Base-by-base conservation (phyloP, 2,113 vertebrate genomes). In the Thamnaconus septentrionalis region DNA sequence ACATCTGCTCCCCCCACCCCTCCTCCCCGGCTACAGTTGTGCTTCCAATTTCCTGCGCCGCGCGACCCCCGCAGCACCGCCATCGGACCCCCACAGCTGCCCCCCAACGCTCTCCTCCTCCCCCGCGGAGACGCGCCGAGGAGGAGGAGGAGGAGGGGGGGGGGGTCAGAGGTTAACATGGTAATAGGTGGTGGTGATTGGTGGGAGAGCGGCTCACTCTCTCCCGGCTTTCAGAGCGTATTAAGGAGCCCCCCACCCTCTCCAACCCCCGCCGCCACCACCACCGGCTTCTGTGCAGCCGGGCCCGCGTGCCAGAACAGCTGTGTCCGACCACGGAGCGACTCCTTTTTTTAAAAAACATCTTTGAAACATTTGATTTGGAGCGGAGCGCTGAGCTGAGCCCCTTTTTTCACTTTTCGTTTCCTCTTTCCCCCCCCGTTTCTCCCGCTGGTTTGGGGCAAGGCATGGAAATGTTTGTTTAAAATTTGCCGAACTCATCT, bases 181-280 rank as follows among this genome's bases (percentile, higher is more conserved):
- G 82, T 91, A 92, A 92, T 92, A 88, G 85, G 86, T 79, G 84
- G 75, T 71, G 78, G 84, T 90, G 90, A 92, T 90, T 91, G 87
- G 88, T 88, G 55, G 81, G 85, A 82, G 86, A 84, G 41, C 81
- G 69, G 18, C 79, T 81, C 83, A 60, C 76, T 77, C 79, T 81
- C 82, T 80, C 69, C 69, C n/a, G 43, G 82, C 84, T 82, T 64
- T 72, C 85, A 78, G 73, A 75, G 76, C 10, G 59, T 43, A 86
- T 87, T 88, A 85, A 66, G 71, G 86, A 77, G 67, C 66, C 70
- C 72, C 53, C 58, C 56, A 31, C 18, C 18, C 18, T 31, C 18
- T 31, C 18, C 18, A 31, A 31, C 18, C 18, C 18, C 18, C 18
- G 2, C 18, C 18, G 2, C 18, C 18, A 31, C 18, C 18, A 31